These are phyloP conservation scores for Ptychodera flava DNA, from an alignment of 35 echinoderm and acorn worm species.

Conservation along the genomic window DNA sequence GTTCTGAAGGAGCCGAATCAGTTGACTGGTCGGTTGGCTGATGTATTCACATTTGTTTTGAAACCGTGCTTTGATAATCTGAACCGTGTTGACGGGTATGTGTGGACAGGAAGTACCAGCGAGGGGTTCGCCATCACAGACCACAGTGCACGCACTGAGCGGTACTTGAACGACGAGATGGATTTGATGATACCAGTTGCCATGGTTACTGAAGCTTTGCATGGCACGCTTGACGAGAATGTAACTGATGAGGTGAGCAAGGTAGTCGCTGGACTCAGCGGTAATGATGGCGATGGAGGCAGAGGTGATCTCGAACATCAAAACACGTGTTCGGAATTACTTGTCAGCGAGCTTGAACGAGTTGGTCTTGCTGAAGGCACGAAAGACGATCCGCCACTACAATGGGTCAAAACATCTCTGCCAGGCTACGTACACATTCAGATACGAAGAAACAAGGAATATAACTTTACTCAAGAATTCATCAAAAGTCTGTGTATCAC, in stretches of 20 bases:
- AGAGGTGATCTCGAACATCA: background rate
- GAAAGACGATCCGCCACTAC: too few species aligned
- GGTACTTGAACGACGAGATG: conserved; percentile 6
- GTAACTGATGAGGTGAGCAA: background rate
- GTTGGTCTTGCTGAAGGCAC: too few species aligned
- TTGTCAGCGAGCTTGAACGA: too few species aligned
- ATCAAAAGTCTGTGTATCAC: background rate
- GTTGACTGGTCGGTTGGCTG: background rate
- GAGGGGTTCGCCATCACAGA: conserved; percentile 11
- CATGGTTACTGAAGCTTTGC: background rate
- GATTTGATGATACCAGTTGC: conserved; percentile 3
- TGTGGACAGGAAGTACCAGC: conserved; percentile 14
- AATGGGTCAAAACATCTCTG: too few species aligned
- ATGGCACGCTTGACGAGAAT: background rate
- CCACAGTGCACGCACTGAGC: background rate
- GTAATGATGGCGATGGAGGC: background rate
- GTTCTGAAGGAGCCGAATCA: background rate
- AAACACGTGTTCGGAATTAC: too few species aligned
- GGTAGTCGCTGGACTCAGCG: background rate
- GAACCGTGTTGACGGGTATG: background rate
- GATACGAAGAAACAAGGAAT: background rate
- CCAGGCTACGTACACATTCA: background rate
- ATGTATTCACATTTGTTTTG: background rate
- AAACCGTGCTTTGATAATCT: conserved; percentile 17
- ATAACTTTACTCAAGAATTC: background rate